Percentiles rank a stretch among this genome's conserved stretches.
These are phyloP conservation scores for Petrophora chlorosata DNA, from an alignment of 2,888 invertebrate species.

Conservation along the genomic window DNA sequence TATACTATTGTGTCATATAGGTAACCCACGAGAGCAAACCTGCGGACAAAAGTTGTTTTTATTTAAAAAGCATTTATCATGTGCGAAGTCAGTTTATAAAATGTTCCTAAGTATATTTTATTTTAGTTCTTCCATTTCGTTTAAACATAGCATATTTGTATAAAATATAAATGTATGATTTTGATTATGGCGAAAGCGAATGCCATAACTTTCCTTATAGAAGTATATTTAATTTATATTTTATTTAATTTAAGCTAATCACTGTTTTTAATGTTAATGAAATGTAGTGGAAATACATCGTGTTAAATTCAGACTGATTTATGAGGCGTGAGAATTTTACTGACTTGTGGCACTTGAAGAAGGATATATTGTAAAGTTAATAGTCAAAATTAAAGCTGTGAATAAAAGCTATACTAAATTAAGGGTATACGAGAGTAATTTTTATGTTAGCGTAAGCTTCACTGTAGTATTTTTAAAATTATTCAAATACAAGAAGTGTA, in stretches of 20 bases:
- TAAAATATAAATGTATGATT: slow-evolving; percentile 18
- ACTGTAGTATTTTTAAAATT: too few relatives aligned
- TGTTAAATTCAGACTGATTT: slow-evolving; percentile 21
- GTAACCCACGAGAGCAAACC: too few relatives aligned
- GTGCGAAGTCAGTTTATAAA: slow-evolving; percentile 24
- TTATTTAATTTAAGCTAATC: slow-evolving; percentile 22
- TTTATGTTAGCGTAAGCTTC: too few relatives aligned
- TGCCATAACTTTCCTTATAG: slow-evolving; percentile 30
- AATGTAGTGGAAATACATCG: slow-evolving; percentile 12
- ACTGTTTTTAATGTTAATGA: slow-evolving; percentile 19
- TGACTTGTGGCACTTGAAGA: too few relatives aligned
- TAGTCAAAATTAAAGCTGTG: too few relatives aligned
- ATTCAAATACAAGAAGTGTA: too few relatives aligned
- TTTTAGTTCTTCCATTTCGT: slow-evolving; percentile 47
- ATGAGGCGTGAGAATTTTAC: not conserved
- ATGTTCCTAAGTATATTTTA: slow-evolving; percentile 16
- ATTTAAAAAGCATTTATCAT: not conserved
- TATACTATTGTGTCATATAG: too few relatives aligned
- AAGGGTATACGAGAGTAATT: too few relatives aligned
- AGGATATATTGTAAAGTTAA: too few relatives aligned
- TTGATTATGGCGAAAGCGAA: slow-evolving; percentile 35
- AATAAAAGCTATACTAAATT: too few relatives aligned
- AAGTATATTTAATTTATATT: slow-evolving; percentile 31
- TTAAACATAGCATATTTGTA: slow-evolving; percentile 24
- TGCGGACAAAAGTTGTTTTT: too few relatives aligned